phyloP scores from a whole-genome alignment of 2,113 vertebrate genomes.

The Embiotoca jacksoni region DNA sequence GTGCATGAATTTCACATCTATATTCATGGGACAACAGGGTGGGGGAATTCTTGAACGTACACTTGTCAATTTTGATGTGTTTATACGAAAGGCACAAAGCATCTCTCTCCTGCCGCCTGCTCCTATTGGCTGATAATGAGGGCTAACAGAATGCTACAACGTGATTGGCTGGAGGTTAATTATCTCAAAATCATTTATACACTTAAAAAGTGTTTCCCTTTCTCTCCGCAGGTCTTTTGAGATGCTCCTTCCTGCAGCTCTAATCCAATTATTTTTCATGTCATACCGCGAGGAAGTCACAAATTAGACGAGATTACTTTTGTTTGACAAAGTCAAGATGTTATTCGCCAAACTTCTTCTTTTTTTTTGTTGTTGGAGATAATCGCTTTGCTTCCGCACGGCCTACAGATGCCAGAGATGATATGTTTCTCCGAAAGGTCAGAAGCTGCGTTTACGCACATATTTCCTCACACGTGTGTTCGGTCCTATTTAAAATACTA shows the following conservation, averaged over 20 bases:
- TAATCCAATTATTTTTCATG: background rate
- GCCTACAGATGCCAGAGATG: too few relatives aligned
- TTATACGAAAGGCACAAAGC: background rate
- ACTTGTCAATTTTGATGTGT: background rate
- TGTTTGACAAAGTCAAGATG: conserved; percentile 1
- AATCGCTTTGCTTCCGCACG: background rate
- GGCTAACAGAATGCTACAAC: background rate
- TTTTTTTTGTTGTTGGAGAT: background rate
- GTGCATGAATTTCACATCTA: background rate
- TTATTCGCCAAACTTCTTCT: background rate
- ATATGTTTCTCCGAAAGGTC: too few relatives aligned
- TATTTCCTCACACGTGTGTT: background rate
- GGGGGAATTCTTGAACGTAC: background rate
- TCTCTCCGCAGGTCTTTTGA: background rate
- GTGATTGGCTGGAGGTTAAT: background rate
- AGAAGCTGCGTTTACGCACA: background rate
- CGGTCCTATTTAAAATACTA: background rate
- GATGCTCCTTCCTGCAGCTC: background rate
- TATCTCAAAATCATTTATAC: background rate
- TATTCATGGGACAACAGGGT: background rate
- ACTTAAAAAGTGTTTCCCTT: background rate
- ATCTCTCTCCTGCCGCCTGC: background rate
- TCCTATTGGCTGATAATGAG: background rate
- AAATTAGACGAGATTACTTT: background rate
- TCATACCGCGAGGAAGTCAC: background rate